These are phyloP conservation scores for Gymnothorax javanicus DNA, from an alignment of 2,797 vertebrate species.

Conservation along the genomic window DNA sequence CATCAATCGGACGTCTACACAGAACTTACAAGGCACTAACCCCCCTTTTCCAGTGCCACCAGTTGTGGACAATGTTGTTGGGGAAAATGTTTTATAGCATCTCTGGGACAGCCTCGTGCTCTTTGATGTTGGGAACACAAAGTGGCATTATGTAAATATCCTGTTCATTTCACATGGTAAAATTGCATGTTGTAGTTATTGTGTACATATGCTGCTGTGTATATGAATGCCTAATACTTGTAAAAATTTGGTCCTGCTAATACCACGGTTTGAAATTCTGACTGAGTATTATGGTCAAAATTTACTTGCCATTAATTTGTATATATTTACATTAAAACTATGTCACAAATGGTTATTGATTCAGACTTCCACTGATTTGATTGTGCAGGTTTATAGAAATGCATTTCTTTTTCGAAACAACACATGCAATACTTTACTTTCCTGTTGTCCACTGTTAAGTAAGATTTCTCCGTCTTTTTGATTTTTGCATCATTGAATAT, in stretches of 20 bases:
- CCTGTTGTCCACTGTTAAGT: not conserved
- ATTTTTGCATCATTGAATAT: not conserved
- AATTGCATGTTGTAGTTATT: not conserved
- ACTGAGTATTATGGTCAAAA: slow-evolving; percentile 3
- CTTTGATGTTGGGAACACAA: not conserved
- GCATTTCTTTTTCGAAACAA: slow-evolving; percentile 1
- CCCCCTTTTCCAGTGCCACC: not conserved
- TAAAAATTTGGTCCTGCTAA: not conserved
- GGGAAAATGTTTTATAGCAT: slow-evolving; percentile 1
- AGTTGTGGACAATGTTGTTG: not conserved
- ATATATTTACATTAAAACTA: slow-evolving; percentile 27
- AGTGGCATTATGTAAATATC: not conserved
- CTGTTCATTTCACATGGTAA: not conserved
- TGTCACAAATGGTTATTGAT: slow-evolving; percentile 1
- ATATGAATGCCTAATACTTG: not conserved
- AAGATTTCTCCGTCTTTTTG: not conserved
- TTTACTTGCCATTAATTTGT: slow-evolving; percentile 10
- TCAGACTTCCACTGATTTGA: not conserved
- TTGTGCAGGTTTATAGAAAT: slow-evolving; percentile 19
- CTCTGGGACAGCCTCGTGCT: not conserved
- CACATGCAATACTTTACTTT: not conserved
- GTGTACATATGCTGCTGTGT: not conserved
- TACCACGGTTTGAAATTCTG: not conserved
- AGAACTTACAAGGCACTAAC: not conserved
- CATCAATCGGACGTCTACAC: not conserved